A percentile compares a stretch with the other conserved stretches of the same genome.
Evolutionary conservation across 2,888 invertebrate species (phyloP).

Genomic region (Drosophila testacea): DNA sequence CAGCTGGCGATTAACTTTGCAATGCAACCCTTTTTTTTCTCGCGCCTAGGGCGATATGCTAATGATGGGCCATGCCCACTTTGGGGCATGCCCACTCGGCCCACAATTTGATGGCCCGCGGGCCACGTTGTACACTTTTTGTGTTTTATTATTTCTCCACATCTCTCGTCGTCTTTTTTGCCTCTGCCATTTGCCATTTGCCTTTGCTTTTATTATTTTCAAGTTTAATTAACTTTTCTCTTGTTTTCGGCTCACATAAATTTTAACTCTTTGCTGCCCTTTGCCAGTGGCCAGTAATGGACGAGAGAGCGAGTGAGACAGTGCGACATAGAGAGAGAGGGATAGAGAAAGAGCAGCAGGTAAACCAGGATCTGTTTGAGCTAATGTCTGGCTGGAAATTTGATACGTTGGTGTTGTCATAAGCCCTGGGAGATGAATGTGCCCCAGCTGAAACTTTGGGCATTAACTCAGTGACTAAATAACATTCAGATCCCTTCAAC

Average conservation of each 20-base stretch:
- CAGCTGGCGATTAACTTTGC: conserved; percentile 80
- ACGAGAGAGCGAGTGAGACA: conserved; percentile 7
- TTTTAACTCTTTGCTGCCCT: conserved; percentile 64
- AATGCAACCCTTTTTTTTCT: conserved; percentile 75
- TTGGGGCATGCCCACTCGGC: neutral
- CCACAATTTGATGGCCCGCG: conserved; percentile 35
- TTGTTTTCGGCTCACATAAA: conserved; percentile 73
- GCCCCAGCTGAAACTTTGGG: conserved; percentile 36
- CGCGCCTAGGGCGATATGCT: conserved; percentile 75
- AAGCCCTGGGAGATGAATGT: conserved; percentile 50
- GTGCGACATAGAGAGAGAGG: neutral
- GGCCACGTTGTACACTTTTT: conserved; percentile 61
- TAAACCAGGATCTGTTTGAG: conserved; percentile 33
- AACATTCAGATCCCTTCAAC: neutral
- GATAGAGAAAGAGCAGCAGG: neutral
- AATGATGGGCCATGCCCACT: conserved; percentile 67
- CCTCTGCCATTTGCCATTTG: conserved; percentile 17
- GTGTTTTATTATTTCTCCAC: conserved; percentile 71
- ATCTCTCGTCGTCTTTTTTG: conserved; percentile 12
- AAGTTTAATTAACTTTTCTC: conserved; percentile 77
- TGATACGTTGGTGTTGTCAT: conserved; percentile 62
- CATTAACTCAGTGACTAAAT: conserved; percentile 25
- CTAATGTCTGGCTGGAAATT: conserved; percentile 58
- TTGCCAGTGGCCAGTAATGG: conserved; percentile 42
- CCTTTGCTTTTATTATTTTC: conserved; percentile 77